Evolutionary conservation across 2,797 vertebrate species (phyloP).

Genomic region (Rhadinocentrus ornatus): DNA sequence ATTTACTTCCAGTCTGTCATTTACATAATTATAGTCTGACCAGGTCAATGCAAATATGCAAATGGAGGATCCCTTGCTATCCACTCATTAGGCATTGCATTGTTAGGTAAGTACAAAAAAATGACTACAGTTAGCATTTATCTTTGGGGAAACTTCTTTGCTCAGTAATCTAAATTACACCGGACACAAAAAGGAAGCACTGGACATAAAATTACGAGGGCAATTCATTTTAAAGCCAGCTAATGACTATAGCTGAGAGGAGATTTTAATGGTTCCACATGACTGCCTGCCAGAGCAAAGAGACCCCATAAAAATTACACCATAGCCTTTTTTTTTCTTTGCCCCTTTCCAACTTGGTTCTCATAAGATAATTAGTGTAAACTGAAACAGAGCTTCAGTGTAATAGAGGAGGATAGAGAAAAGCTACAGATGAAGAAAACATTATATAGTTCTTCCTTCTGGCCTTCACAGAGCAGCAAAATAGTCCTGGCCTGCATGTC

Average conservation of each 20-base stretch:
- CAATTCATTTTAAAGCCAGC: conserved; percentile 65
- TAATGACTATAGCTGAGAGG: conserved; percentile 73
- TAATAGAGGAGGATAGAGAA: conserved; percentile 52
- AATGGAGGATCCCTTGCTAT: conserved; percentile 5
- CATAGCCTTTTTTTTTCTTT: conserved; percentile 28
- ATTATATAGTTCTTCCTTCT: conserved; percentile 62
- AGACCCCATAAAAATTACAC: conserved; percentile 64
- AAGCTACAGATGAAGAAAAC: conserved; percentile 53
- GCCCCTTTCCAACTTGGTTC: conserved; percentile 36
- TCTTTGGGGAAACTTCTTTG: conserved; percentile 45
- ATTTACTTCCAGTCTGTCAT: conserved; percentile 10
- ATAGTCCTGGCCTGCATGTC: conserved; percentile 56
- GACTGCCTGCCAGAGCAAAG: conserved; percentile 63
- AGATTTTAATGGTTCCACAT: conserved; percentile 76
- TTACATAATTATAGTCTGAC: conserved; percentile 13
- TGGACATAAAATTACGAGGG: conserved; percentile 62
- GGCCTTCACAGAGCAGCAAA: conserved; percentile 52
- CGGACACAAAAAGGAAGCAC: conserved; percentile 50
- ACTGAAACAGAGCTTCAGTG: conserved; percentile 70
- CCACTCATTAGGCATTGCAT: conserved; percentile 29
- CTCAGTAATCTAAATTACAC: conserved; percentile 47
- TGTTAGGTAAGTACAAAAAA: conserved; percentile 34
- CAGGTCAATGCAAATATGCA: conserved; percentile 28
- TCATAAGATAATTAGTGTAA: conserved; percentile 72
- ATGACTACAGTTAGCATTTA: conserved; percentile 46